A percentile compares a stretch with the other conserved stretches of the same genome.
These are phyloP conservation scores for Tetranychus cinnabarinus DNA, from an alignment of 1,140 invertebrate species.

Conservation along the genomic window DNA sequence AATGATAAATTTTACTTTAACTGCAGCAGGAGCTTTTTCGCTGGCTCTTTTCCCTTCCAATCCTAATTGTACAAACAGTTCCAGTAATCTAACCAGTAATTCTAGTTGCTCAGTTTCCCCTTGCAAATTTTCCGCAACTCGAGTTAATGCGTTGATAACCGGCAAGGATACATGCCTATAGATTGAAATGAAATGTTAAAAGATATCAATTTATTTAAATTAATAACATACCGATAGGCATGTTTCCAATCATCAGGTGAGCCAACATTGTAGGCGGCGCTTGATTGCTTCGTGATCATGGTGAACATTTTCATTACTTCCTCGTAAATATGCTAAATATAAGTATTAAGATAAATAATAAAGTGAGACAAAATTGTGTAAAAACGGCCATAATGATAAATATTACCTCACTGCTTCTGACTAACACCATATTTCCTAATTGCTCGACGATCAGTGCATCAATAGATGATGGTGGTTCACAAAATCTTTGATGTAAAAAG, in stretches of 20 bases:
- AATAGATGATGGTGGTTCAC: slow-evolving; percentile 52
- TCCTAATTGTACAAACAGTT: slow-evolving; percentile 90
- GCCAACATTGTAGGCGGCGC: slow-evolving; percentile 46
- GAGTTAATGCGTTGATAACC: slow-evolving; percentile 77
- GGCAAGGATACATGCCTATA: slow-evolving; percentile 68
- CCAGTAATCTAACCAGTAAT: slow-evolving; percentile 59
- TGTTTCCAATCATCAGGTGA: slow-evolving; percentile 22
- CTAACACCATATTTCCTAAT: slow-evolving; percentile 83
- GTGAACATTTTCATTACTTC: slow-evolving; percentile 97
- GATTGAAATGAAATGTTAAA: slow-evolving; percentile 2
- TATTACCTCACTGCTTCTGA: slow-evolving; percentile 45
- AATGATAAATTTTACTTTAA: slow-evolving; percentile 26
- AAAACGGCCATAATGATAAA: background rate
- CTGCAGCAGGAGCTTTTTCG: slow-evolving; percentile 47
- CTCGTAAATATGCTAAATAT: slow-evolving; percentile 41
- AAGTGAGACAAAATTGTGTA: background rate
- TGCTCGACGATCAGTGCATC: slow-evolving; percentile 90
- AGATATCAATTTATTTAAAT: background rate
- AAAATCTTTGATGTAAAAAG: slow-evolving; percentile 90
- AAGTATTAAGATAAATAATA: background rate
- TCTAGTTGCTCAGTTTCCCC: slow-evolving; percentile 66
- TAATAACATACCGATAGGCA: slow-evolving; percentile 31
- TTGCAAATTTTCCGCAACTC: slow-evolving; percentile 76
- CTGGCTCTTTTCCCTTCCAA: slow-evolving; percentile 80
- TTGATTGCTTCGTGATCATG: slow-evolving; percentile 74